Evolutionary conservation across 2,113 vertebrate species (phyloP).

Genomic region (Siphamia tubifer): DNA sequence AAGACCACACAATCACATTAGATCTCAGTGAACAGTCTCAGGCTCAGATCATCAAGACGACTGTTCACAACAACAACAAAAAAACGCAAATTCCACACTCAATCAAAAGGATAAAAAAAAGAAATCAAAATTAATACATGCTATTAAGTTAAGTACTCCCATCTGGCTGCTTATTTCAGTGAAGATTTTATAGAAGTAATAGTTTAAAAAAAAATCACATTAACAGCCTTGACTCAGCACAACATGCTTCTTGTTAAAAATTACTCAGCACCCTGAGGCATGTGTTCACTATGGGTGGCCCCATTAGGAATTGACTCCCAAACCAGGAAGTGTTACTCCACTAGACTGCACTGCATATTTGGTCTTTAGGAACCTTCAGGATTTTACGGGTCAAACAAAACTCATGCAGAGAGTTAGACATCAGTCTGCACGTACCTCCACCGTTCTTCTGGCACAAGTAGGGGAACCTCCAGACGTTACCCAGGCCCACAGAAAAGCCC

Average conservation of each 20-base stretch:
- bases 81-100: neutral
- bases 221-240: constrained; percentile 14
- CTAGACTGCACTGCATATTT: neutral
- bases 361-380: neutral
- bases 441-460: constrained; percentile 99
- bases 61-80: neutral
- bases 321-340: neutral
- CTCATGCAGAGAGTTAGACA: neutral
- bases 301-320: neutral
- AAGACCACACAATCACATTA: neutral
- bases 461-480: constrained; percentile 98
- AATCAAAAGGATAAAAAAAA: neutral
- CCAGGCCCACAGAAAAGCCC: constrained; percentile 95
- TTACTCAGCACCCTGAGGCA: constrained; percentile 9
- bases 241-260: neutral
- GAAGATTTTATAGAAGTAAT: constrained; percentile 22
- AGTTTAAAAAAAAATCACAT: constrained; percentile 4
- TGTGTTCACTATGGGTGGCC: constrained; percentile 1
- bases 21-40: neutral
- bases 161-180: constrained; percentile 17
- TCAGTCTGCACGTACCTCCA: constrained; percentile 86
- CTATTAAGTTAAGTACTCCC: constrained; percentile 6
- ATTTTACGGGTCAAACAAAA: neutral
- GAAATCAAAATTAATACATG: neutral
- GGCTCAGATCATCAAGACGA: neutral